Conservation (phyloP, 2,113 vertebrate genomes). For the Grantiella picta region DNA sequence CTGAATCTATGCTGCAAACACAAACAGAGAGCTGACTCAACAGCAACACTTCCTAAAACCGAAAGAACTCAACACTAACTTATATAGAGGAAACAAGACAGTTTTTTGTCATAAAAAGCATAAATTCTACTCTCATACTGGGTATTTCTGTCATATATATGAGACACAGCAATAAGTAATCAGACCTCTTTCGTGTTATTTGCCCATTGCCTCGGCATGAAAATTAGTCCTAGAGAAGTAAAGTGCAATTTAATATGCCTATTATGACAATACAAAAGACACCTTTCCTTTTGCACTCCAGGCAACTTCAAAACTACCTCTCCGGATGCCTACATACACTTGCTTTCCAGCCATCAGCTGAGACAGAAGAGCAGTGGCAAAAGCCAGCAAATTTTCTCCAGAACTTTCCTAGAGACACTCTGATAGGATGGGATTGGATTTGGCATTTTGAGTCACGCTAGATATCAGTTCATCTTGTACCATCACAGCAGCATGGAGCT, state of each 20-base stretch:
- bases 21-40: slow-evolving; percentile 14
- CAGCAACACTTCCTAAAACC: not conserved
- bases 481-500: not conserved
- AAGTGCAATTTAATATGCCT: not conserved
- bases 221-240: not conserved
- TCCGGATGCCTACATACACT: not conserved
- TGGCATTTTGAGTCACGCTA: not conserved
- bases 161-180: not conserved
- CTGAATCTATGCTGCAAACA: slow-evolving; percentile 4
- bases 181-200: not conserved
- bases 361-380: not conserved
- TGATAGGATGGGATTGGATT: not conserved
- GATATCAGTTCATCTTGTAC: not conserved
- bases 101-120: not conserved
- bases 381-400: not conserved
- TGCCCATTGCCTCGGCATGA: not conserved
- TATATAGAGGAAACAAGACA: not conserved
- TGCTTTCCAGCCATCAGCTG: not conserved
- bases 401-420: not conserved
- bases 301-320: not conserved
- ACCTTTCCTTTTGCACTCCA: not conserved
- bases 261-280: not conserved
- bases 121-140: not conserved
- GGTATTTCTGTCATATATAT: not conserved
- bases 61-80: not conserved